These are phyloP conservation scores for Otis tarda DNA, from an alignment of 2,113 vertebrate genomes.

Conservation along the genomic window DNA sequence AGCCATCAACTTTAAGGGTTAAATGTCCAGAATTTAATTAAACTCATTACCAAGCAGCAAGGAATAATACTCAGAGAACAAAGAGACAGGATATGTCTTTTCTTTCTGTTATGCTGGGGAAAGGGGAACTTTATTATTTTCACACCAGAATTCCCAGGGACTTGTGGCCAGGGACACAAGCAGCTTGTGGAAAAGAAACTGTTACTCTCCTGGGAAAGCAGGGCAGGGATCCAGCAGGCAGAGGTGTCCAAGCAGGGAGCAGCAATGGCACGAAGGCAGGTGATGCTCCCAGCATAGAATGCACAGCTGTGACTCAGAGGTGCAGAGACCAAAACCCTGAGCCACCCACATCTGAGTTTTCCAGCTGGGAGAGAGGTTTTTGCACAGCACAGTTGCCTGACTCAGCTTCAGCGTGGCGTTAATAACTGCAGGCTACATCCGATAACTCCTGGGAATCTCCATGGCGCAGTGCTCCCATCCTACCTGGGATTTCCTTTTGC, in stretches of 20 bases:
- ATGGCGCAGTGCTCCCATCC: accelerated
- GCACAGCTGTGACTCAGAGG: not conserved
- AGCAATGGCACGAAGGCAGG: not conserved
- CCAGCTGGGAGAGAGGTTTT: not conserved
- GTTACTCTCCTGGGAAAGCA: accelerated
- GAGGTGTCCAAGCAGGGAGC: not conserved
- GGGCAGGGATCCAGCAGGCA: not conserved
- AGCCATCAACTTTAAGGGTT: not conserved
- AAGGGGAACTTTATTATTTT: not conserved
- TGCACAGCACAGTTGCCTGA: not conserved
- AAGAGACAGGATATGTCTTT: not conserved
- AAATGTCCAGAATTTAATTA: slow-evolving; percentile 33
- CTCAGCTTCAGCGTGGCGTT: not conserved
- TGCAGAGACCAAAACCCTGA: not conserved
- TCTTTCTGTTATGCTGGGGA: not conserved
- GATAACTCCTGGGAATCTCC: not conserved
- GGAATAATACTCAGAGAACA: not conserved
- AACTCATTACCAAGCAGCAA: slow-evolving; percentile 10
- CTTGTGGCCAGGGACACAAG: not conserved
- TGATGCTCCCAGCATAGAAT: not conserved
- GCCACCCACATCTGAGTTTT: not conserved
- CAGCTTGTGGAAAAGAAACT: not conserved
- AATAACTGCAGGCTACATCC: not conserved
- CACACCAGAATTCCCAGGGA: not conserved
- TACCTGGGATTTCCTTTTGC: not conserved